Percentiles rank a stretch among this genome's conserved stretches.
Evolutionary conservation across 2,113 vertebrate species (phyloP).

Genomic region (Plectropomus leopardus): DNA sequence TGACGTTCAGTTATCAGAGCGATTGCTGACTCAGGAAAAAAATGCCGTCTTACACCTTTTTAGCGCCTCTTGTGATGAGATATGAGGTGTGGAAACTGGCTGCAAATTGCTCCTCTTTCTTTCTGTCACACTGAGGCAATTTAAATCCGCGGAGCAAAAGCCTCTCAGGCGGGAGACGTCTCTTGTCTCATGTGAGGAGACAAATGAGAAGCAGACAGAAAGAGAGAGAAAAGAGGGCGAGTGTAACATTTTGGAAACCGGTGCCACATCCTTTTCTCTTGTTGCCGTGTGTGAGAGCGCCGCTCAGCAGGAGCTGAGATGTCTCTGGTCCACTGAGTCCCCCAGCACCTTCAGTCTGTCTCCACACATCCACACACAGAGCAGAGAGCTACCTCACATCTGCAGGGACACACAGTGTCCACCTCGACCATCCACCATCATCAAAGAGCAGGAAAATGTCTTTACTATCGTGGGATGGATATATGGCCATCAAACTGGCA

Average conservation of each 20-base stretch:
- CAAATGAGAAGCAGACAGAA: constrained; percentile 47
- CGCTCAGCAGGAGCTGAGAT: constrained; percentile 34
- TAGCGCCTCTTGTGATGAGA: constrained; percentile 44
- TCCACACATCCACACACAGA: constrained; percentile 32
- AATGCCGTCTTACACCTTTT: constrained; percentile 18
- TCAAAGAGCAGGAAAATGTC: neutral
- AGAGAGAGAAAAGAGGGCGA: constrained; percentile 30
- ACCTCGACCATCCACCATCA: neutral
- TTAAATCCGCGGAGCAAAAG: constrained; percentile 45
- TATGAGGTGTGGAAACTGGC: constrained; percentile 56
- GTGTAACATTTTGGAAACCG: constrained; percentile 50
- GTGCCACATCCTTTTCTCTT: neutral
- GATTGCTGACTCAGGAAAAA: constrained; percentile 16
- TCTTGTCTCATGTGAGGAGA: constrained; percentile 40
- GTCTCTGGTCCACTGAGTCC: constrained; percentile 42
- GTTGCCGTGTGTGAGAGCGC: constrained; percentile 14
- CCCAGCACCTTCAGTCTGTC: constrained; percentile 73
- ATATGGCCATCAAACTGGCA: neutral
- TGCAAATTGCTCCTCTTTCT: constrained; percentile 61
- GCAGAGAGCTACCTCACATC: constrained; percentile 8
- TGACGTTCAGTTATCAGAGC: neutral
- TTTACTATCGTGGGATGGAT: neutral
- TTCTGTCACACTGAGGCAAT: constrained; percentile 67
- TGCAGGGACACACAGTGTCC: neutral
- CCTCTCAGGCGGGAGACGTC: constrained; percentile 57